Percentiles rank a stretch among this genome's conserved stretches.
Evolutionary conservation across 2,888 invertebrate species (phyloP).

Genomic region (Oscheius onirici): DNA sequence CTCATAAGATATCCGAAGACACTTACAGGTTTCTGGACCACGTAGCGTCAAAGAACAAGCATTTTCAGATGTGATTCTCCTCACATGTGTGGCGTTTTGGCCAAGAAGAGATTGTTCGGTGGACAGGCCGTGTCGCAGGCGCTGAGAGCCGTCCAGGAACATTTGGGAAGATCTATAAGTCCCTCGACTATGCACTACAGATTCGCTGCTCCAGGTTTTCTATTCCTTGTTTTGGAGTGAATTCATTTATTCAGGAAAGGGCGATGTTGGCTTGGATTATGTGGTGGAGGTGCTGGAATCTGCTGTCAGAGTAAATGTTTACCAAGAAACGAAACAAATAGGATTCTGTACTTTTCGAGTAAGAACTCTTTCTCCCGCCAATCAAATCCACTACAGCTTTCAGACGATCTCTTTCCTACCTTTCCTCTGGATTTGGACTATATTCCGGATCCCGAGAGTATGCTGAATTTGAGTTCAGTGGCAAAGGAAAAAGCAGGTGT

Average conservation of each 20-base stretch:
- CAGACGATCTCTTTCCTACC: conserved; percentile 24
- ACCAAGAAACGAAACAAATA: conserved; percentile 16
- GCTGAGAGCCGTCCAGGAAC: conserved; percentile 28
- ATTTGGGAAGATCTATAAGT: conserved; percentile 4
- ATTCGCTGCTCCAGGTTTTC: conserved; percentile 31
- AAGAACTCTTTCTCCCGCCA: too few species aligned
- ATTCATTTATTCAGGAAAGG: conserved; percentile 26
- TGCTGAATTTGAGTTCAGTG: background rate
- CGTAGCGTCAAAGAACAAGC: background rate
- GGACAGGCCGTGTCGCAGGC: conserved; percentile 33
- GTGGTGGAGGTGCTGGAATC: background rate
- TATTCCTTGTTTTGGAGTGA: background rate
- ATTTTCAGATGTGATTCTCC: conserved; percentile 13
- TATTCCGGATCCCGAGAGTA: conserved; percentile 1
- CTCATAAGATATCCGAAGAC: background rate
- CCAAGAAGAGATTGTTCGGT: conserved; percentile 19
- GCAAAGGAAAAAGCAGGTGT: background rate
- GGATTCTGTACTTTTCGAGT: conserved; percentile 13
- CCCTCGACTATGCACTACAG: conserved; percentile 28
- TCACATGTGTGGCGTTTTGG: conserved; percentile 31
- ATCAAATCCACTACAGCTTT: background rate
- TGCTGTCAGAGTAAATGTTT: background rate
- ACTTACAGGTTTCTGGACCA: background rate
- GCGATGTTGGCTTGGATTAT: conserved; percentile 21
- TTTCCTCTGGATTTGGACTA: conserved; percentile 25